Evolutionary conservation across 2,113 vertebrate species (phyloP).

Genomic region (Mugil cephalus): DNA sequence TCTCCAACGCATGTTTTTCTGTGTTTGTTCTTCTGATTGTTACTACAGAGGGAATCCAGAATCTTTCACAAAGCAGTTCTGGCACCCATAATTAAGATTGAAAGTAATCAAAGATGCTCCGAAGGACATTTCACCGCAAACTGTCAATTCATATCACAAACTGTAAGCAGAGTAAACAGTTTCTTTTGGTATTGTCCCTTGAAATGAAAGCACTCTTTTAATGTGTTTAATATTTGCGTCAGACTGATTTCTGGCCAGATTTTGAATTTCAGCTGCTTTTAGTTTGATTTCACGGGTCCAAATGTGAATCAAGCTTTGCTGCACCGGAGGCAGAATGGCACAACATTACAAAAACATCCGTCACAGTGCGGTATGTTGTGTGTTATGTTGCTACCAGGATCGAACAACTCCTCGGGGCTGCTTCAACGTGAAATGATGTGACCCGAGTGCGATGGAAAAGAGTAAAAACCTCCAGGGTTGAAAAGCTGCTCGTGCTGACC

Average conservation of each 20-base stretch:
- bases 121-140: conserved; percentile 36
- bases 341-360: not conserved
- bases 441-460: conserved; percentile 6
- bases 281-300: conserved; percentile 19
- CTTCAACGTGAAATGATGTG: conserved; percentile 41
- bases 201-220: conserved; percentile 24
- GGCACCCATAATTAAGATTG: conserved; percentile 17
- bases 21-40: conserved; percentile 25
- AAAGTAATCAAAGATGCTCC: conserved; percentile 23
- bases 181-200: conserved; percentile 20
- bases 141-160: conserved; percentile 36
- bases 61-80: conserved; percentile 20
- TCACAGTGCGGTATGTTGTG: not conserved
- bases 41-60: conserved; percentile 28
- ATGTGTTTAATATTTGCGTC: conserved; percentile 1
- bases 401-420: conserved; percentile 29
- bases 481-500: conserved; percentile 53
- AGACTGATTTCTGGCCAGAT: conserved; percentile 30
- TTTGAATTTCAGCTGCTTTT: conserved; percentile 25
- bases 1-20: conserved; percentile 15
- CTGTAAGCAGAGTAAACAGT: conserved; percentile 8
- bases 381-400: conserved; percentile 9
- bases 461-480: conserved; percentile 53
- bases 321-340: conserved; percentile 10
- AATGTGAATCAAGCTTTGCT: conserved; percentile 2